Conservation (phyloP, 2,888 invertebrate genomes). For the Anarsia innoxiella region DNA sequence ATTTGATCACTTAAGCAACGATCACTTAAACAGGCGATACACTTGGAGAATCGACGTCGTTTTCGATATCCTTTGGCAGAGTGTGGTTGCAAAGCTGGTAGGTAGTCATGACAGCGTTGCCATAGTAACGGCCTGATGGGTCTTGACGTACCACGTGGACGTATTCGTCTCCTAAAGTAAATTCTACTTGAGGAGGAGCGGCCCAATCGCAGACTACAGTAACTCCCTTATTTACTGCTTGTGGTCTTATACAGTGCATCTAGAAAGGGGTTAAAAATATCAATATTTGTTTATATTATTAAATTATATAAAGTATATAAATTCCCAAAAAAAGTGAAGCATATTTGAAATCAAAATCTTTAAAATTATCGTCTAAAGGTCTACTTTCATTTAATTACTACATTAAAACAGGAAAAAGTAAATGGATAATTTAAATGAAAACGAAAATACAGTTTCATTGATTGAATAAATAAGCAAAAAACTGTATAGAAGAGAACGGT, state of each 20-base stretch:
- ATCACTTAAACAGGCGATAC: too few species aligned
- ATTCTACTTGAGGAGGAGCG: constrained; percentile 54
- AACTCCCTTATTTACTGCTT: constrained; percentile 44
- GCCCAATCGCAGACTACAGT: constrained; percentile 58
- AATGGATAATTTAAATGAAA: too few species aligned
- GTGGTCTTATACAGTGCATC: constrained; percentile 53
- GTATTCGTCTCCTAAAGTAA: constrained; percentile 53
- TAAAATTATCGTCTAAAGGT: not conserved
- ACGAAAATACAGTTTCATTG: too few species aligned
- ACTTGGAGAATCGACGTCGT: too few species aligned
- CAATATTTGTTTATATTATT: not conserved
- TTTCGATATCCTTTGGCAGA: too few species aligned
- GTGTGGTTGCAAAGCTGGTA: constrained; percentile 52
- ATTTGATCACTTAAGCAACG: too few species aligned
- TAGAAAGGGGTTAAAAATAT: constrained; percentile 24
- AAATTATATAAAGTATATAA: not conserved
- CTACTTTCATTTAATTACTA: not conserved
- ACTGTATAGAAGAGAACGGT: too few species aligned
- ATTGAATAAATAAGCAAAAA: too few species aligned
- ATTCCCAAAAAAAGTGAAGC: not conserved
- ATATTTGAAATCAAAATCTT: not conserved
- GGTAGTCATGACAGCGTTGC: constrained; percentile 54
- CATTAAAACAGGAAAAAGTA: not conserved
- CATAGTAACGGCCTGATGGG: constrained; percentile 40
- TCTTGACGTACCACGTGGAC: constrained; percentile 55